A percentile compares a stretch with the other conserved stretches of the same genome.
These are phyloP conservation scores for Dynastes tityus DNA, from an alignment of 2,888 invertebrate genomes.

Conservation along the genomic window DNA sequence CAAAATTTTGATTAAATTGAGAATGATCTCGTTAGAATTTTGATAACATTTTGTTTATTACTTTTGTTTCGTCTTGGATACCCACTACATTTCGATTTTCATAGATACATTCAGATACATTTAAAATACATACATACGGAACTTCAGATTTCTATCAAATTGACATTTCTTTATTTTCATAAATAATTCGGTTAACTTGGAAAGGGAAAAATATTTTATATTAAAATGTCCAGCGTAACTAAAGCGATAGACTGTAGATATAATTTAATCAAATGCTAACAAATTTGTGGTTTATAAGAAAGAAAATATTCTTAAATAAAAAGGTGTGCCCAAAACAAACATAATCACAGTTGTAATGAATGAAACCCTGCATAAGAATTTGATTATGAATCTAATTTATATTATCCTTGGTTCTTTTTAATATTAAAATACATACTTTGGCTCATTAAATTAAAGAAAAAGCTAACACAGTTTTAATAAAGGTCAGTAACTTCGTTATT, in stretches of 20 bases:
- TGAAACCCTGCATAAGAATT: no score
- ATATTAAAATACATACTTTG: no score
- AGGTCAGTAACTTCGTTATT: no score
- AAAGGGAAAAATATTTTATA: background rate
- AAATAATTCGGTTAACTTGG: background rate
- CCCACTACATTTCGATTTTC: conserved; percentile 39
- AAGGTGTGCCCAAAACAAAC: no score
- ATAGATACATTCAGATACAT: conserved; percentile 3
- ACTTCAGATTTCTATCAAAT: background rate
- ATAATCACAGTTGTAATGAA: no score
- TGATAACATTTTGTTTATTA: conserved; percentile 54
- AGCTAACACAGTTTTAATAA: no score
- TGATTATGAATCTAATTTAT: no score
- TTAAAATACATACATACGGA: background rate
- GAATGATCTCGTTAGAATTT: conserved; percentile 53
- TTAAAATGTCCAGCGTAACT: no score
- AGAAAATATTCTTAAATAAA: background rate
- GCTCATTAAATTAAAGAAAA: no score
- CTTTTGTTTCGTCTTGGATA: conserved; percentile 54
- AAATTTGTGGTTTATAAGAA: background rate
- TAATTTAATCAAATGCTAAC: background rate
- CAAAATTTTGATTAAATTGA: conserved; percentile 52
- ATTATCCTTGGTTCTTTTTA: no score
- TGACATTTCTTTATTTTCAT: background rate
- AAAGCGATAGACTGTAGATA: background rate